Percentiles rank a stretch among this genome's conserved stretches.
These are phyloP conservation scores for Drosophila acutilabella DNA, from an alignment of 2,888 invertebrate species.

Conservation along the genomic window DNA sequence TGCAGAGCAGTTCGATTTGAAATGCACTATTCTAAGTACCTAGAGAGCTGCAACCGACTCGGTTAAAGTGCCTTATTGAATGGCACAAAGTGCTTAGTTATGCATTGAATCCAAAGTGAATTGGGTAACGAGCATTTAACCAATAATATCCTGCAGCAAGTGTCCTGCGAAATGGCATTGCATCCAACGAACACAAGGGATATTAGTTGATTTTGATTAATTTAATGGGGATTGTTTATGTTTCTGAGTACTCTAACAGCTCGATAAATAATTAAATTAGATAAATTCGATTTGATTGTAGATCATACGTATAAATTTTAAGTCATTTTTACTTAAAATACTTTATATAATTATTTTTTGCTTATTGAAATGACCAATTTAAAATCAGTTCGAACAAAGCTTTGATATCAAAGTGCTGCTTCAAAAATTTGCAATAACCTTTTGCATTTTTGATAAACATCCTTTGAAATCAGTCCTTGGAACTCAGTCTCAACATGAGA, in stretches of 20 bases:
- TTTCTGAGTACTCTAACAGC: slow-evolving; percentile 20
- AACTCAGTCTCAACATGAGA: neutral
- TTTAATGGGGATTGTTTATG: slow-evolving; percentile 41
- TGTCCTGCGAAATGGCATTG: slow-evolving; percentile 38
- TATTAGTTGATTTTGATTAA: slow-evolving; percentile 56
- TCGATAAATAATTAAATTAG: neutral
- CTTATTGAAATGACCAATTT: neutral
- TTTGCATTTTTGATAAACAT: slow-evolving; percentile 40
- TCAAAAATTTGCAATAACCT: slow-evolving; percentile 6
- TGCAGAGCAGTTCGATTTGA: slow-evolving; percentile 68
- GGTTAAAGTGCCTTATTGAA: slow-evolving; percentile 42
- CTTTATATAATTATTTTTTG: neutral
- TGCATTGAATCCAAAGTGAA: slow-evolving; percentile 43
- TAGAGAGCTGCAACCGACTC: slow-evolving; percentile 15
- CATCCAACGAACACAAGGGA: slow-evolving; percentile 26
- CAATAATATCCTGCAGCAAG: slow-evolving; percentile 34
- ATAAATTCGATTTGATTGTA: too few species aligned
- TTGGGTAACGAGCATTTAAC: slow-evolving; percentile 12
- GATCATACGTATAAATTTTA: too few species aligned
- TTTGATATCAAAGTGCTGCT: slow-evolving; percentile 1
- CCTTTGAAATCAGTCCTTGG: neutral
- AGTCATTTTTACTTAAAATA: neutral
- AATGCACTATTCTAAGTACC: slow-evolving; percentile 42
- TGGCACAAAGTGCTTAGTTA: slow-evolving; percentile 50
- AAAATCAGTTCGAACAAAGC: neutral